Conservation (phyloP, 1,140 invertebrate species). For the Oedothorax gibbosus region DNA sequence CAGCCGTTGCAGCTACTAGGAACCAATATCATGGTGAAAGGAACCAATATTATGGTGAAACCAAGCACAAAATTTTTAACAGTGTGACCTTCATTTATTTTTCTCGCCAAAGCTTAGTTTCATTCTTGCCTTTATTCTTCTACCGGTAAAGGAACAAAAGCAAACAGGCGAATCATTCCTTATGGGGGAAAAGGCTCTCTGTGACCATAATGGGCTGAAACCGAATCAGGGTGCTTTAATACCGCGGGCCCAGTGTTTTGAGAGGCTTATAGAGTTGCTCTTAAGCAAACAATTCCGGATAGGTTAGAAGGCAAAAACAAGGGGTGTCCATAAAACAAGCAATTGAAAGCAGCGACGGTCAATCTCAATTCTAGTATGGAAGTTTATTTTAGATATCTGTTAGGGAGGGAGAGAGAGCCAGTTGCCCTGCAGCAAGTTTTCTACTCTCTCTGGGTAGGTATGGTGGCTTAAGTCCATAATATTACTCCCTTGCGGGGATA, state of each 20-base stretch:
- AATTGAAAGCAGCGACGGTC: conserved; percentile 44
- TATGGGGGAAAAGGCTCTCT: background rate
- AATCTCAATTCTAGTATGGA: conserved; percentile 54
- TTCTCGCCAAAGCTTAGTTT: no score
- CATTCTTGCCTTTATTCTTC: no score
- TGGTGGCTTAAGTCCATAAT: conserved; percentile 4
- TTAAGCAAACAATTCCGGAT: conserved; percentile 49
- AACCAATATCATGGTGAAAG: no score
- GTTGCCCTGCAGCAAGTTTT: background rate
- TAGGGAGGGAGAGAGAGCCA: background rate
- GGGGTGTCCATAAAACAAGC: conserved; percentile 36
- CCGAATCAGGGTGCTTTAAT: conserved; percentile 53
- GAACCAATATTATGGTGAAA: no score
- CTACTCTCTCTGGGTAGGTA: background rate
- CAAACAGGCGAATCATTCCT: conserved; percentile 57
- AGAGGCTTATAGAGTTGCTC: conserved; percentile 51
- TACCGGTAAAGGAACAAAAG: conserved; percentile 32
- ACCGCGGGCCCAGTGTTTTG: conserved; percentile 34
- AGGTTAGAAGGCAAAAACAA: conserved; percentile 40
- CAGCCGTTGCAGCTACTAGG: no score
- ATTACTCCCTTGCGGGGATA: background rate
- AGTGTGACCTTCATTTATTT: no score
- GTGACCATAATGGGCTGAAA: conserved; percentile 45
- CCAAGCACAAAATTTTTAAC: no score
- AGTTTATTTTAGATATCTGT: conserved; percentile 58